A percentile compares a stretch with the other conserved stretches of the same genome.
Conservation (phyloP, 2,888 invertebrate genomes). For the Oxycera nigricornis region DNA sequence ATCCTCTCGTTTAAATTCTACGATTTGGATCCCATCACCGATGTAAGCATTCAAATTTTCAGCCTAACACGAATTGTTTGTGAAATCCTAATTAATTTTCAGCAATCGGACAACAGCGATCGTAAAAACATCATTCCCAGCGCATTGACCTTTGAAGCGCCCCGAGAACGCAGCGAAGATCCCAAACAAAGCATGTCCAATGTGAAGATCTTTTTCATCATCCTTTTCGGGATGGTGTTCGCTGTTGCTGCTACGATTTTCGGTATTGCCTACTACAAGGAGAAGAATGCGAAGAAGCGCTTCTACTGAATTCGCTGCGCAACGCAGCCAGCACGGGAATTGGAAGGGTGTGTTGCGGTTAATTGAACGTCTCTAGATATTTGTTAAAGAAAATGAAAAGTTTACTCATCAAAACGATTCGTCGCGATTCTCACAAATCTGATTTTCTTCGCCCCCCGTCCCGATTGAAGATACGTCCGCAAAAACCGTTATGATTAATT, state of each 20-base stretch:
- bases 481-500: no score
- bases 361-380: background rate
- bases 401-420: no score
- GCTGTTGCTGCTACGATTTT: constrained; percentile 84
- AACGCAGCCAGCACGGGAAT: no score
- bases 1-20: constrained; percentile 89
- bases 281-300: constrained; percentile 88
- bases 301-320: constrained; percentile 65
- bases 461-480: no score
- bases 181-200: constrained; percentile 88
- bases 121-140: constrained; percentile 86
- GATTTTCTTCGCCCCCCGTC: no score
- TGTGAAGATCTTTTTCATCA: constrained; percentile 86
- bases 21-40: constrained; percentile 73
- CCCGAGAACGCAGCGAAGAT: constrained; percentile 90
- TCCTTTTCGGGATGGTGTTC: constrained; percentile 83
- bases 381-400: constrained; percentile 21
- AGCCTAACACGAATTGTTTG: background rate
- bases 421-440: no score
- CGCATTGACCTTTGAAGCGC: constrained; percentile 88
- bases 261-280: constrained; percentile 92
- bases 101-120: constrained; percentile 65
- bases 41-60: constrained; percentile 36
- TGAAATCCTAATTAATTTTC: constrained; percentile 57
- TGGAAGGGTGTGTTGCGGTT: no score